Evolutionary conservation across 35 echinoderm and acorn worm species (phyloP), one percentile per base, ranked within the genome.

Genomic region (Hemicentrotus pulcherrimus): DNA sequence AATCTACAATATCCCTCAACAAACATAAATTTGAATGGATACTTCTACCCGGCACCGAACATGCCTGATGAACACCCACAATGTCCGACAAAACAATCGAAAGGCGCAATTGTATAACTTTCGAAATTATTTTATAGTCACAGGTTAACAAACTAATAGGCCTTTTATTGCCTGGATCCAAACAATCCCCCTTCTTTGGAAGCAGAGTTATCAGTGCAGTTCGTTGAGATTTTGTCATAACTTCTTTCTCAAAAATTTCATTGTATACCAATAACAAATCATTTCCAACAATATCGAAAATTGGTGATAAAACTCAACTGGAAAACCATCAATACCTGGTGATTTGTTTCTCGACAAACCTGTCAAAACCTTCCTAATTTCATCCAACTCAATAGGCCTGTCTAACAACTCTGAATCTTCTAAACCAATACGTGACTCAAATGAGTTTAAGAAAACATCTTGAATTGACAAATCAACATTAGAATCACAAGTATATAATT

Each of bases 71-170:
- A 41, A 16, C 46, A 92, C 70, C 95, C 13, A 96, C 86, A 46
- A 97, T 59, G 47, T 47, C 55, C 33, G 61, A 32, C 89, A 97
- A 35, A 55, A 96, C 95, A 45, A 11, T 78, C 2, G 41, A 89
- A 19, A 97, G 24, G 32, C 97, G 31, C 48, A 96, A 32, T 15
- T 94, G 92, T 6, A 96, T 47, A 8, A 92, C 35, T 88, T 97
- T 97, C 9, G 97, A 46, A 46, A 97, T 95, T 86, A 96, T 91
- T 88, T 96, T 97, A 47, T 96, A 97, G 41, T 97, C 97, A 46
- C 47, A 18, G 2, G 91, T 95, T 33, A 97, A 50, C 9, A 95
- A 86, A 86, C 91, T 88, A 30, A 96, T 96, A 6, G 95, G 95
- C 10, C 95, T 48, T 86, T 92, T 46, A 88, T 95, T 95, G 11